A percentile compares a stretch with the other conserved stretches of the same genome.
Conservation (phyloP, 2,888 invertebrate genomes). For the Exephanes ischioxanthus region DNA sequence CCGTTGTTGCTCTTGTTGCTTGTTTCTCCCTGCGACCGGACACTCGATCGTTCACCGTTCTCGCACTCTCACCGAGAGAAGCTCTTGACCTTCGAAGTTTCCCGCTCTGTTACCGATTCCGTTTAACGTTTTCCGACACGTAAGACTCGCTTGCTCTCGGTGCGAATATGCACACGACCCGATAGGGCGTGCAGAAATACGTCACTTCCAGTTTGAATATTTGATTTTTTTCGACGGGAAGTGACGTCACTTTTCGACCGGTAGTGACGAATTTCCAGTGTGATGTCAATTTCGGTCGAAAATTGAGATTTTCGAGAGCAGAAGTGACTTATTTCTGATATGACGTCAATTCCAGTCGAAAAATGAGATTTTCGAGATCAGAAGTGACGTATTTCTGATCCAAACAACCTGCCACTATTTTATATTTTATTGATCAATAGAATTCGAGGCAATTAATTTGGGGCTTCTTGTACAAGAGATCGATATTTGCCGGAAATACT, state of each 20-base stretch:
- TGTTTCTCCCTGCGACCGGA: background rate
- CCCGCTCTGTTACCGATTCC: background rate
- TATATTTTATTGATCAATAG: background rate
- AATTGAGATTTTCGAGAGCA: too few species aligned
- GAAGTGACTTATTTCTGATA: too few species aligned
- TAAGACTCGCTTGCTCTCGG: background rate
- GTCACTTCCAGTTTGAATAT: background rate
- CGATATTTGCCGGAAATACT: background rate
- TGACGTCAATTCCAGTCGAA: too few species aligned
- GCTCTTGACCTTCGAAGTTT: constrained; percentile 14
- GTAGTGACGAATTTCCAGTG: too few species aligned
- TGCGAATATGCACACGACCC: background rate
- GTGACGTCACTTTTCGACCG: background rate
- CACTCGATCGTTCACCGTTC: constrained; percentile 4
- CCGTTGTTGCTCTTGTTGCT: background rate
- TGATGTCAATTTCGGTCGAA: too few species aligned
- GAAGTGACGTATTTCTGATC: too few species aligned
- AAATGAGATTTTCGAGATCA: too few species aligned
- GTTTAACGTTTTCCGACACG: background rate
- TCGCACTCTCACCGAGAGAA: constrained; percentile 5
- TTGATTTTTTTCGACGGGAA: background rate
- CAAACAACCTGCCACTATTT: background rate
- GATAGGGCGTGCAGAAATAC: background rate
- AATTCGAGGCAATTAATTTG: background rate
- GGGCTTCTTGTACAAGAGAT: background rate